Evolutionary conservation across 2,113 vertebrate genomes (phyloP), one percentile per base, ranked within the genome.

Genomic region (Neolamprologus brichardi): DNA sequence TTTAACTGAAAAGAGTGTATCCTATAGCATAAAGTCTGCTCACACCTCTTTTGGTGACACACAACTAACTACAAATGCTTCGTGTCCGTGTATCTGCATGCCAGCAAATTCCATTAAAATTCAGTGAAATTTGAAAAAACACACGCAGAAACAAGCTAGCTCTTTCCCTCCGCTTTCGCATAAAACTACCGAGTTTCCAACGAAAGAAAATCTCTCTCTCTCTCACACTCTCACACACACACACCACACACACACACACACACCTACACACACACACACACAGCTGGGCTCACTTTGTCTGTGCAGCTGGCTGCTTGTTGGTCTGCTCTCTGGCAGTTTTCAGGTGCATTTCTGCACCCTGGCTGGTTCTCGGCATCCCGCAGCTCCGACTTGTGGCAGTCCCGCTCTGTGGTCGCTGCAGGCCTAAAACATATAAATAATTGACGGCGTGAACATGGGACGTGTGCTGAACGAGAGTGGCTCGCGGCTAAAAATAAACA

Each of bases 401-500:
- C 34, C 41, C 52, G 32, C 84, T 79, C 67, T 51, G 41, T 49
- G 46, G 51, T 56, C 51, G 4, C 85, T 13, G 60, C 60, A 67
- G 37, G 53, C 79, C 64, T 67, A 67, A 46, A 53, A n/a, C 20
- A n/a, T 88, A 79, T 92, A 56, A 94, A 94, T 95, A 89, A 94
- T 93, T 93, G 83, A 94, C 86, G 37, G 82, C 18, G 14, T 79
- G 67, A 84, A 80, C 86, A 86, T 14, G 83, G 56, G 46, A 13
- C 46, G 62, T 79, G 88, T 67, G 84, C 18, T 53, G 89, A 87
- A 82, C 18, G 34, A 49, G 60, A 12, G 70, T 49, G 53, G 15
- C 39, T 11, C 32, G 44, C 44, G 9, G 90, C 91, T 94, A 92
- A 90, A 94, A 95, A 94, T 93, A 94, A 93, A 86, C 89, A 60